Evolutionary conservation across 1,140 invertebrate genomes (phyloP).

Genomic region (Sycophaga agraensis): DNA sequence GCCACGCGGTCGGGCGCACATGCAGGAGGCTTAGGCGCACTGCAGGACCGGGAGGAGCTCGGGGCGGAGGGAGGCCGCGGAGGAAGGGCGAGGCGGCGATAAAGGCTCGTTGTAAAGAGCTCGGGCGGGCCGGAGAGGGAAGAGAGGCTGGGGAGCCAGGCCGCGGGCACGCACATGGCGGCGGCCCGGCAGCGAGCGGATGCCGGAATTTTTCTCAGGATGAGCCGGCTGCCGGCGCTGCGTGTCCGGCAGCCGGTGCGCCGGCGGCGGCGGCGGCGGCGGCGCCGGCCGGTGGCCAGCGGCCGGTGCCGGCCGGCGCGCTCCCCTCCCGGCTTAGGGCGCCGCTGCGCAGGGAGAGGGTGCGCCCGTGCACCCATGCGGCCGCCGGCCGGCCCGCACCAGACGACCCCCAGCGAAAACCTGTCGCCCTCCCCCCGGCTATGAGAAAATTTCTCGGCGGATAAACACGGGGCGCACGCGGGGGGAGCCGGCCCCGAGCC

Average conservation of each 20-base stretch:
- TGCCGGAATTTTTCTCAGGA: slow-evolving; percentile 32
- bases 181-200: no score
- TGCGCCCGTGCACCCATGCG: no score
- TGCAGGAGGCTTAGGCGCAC: no score
- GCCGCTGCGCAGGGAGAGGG: no score
- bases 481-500: slow-evolving; percentile 11
- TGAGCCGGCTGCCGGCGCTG: slow-evolving; percentile 18
- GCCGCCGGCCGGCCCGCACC: background rate
- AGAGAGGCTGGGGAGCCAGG: background rate
- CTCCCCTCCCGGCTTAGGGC: no score
- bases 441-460: slow-evolving; percentile 30
- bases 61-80: background rate
- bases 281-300: no score
- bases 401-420: slow-evolving; percentile 27
- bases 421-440: slow-evolving; percentile 12
- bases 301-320: no score
- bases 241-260: background rate
- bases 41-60: no score
- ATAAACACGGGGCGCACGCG: slow-evolving; percentile 4
- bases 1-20: slow-evolving; percentile 11
- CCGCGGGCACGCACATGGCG: background rate
- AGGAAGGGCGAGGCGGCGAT: background rate
- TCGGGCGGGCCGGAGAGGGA: background rate
- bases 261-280: no score
- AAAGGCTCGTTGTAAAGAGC: background rate